These are phyloP conservation scores for Encarsia formosa DNA, from an alignment of 2,888 invertebrate species.

Conservation along the genomic window DNA sequence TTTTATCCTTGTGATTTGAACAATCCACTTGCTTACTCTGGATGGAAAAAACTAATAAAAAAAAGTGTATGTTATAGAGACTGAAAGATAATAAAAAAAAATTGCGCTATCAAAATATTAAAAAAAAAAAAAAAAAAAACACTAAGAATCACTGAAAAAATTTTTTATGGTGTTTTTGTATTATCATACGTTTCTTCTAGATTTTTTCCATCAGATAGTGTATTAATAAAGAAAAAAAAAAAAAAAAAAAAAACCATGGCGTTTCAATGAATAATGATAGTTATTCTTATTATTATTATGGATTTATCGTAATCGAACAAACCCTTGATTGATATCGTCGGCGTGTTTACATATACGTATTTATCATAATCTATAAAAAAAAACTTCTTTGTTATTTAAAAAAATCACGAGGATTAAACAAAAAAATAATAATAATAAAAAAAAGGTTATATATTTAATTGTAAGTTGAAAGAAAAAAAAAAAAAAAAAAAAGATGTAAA, in stretches of 20 bases:
- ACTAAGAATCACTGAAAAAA: background rate
- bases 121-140: background rate
- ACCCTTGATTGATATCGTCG: constrained; percentile 16
- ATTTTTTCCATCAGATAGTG: constrained; percentile 19
- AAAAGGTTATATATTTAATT: constrained; percentile 24
- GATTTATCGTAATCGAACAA: constrained; percentile 14
- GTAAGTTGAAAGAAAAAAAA: constrained; percentile 22
- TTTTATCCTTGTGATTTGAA: too few species aligned
- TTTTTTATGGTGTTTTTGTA: background rate
- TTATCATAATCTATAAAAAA: constrained; percentile 15
- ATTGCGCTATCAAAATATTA: background rate
- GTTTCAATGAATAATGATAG: constrained; percentile 14
- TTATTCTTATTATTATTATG: constrained; percentile 15
- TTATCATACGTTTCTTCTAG: constrained; percentile 17
- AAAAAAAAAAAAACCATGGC: constrained; percentile 10
- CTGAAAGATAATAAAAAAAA: too few species aligned
- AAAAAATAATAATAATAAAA: constrained; percentile 4
- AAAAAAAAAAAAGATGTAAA: constrained; percentile 17
- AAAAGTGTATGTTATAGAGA: background rate
- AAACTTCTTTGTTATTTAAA: constrained; percentile 25
- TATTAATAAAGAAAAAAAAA: constrained; percentile 8
- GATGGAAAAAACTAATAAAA: background rate
- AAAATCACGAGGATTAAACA: constrained; percentile 14
- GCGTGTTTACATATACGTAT: constrained; percentile 14
- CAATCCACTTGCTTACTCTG: too few species aligned